phyloP scores from a whole-genome alignment of 1,140 invertebrate species.

The Megalonaias nervosa region DNA sequence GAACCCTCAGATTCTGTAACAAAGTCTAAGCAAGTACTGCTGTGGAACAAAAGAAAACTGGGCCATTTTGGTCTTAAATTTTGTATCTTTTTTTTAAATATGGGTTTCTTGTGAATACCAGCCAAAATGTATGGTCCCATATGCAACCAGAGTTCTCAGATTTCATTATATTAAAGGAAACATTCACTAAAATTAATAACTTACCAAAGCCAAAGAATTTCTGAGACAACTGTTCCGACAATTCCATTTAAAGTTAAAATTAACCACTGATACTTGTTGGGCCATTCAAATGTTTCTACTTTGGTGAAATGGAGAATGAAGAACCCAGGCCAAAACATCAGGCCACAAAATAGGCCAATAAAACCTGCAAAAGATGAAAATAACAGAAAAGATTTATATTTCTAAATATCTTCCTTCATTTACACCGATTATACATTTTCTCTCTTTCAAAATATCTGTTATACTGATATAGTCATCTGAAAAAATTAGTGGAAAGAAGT shows the following conservation, averaged over 20 bases:
- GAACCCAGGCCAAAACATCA: slow-evolving; percentile 89
- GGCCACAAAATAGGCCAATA: slow-evolving; percentile 87
- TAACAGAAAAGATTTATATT: not conserved
- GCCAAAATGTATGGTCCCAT: too few species aligned
- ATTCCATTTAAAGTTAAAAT: slow-evolving; percentile 87
- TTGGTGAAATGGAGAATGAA: slow-evolving; percentile 85
- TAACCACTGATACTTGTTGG: slow-evolving; percentile 83
- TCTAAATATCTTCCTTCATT: not conserved
- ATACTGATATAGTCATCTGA: too few species aligned
- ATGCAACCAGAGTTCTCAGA: too few species aligned
- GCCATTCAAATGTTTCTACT: slow-evolving; percentile 86
- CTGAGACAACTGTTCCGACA: slow-evolving; percentile 88
- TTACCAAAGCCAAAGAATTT: slow-evolving; percentile 91
- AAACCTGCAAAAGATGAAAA: slow-evolving; percentile 78
- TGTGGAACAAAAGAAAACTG: too few species aligned
- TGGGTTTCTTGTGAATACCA: too few species aligned
- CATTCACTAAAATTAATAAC: slow-evolving; percentile 44
- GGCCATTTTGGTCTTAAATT: too few species aligned
- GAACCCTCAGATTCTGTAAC: too few species aligned
- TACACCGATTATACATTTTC: too few species aligned
- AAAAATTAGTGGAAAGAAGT: too few species aligned
- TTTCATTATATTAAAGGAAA: not conserved
- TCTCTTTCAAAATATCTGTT: too few species aligned
- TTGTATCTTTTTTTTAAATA: too few species aligned
- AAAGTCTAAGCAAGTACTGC: too few species aligned